Percentiles rank a stretch among this genome's conserved stretches.
Evolutionary conservation across 1,140 invertebrate genomes (phyloP).

Genomic region (Dysdera silvatica): DNA sequence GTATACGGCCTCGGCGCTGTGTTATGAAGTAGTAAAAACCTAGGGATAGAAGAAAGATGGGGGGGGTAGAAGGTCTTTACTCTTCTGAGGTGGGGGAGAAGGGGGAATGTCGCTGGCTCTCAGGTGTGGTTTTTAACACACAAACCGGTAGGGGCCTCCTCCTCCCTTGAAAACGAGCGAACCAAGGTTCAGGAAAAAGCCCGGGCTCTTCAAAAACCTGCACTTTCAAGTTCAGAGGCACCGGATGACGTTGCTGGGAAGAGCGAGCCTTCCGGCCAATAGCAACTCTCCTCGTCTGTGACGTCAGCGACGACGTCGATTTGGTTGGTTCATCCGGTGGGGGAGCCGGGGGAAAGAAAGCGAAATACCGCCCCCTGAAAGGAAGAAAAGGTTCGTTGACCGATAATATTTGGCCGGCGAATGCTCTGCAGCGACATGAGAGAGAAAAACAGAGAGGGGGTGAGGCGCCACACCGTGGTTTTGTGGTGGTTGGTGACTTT

Average conservation of each 20-base stretch:
- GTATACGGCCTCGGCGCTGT: constrained; percentile 15
- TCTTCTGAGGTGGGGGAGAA: constrained; percentile 13
- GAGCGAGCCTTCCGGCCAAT: constrained; percentile 17
- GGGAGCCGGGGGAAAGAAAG: too few relatives aligned
- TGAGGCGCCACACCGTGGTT: too few relatives aligned
- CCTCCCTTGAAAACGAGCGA: background rate
- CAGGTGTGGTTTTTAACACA: constrained; percentile 22
- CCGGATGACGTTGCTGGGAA: constrained; percentile 2
- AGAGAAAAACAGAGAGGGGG: too few relatives aligned
- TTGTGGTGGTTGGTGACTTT: too few relatives aligned
- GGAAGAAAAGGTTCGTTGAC: too few relatives aligned
- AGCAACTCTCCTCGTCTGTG: too few relatives aligned
- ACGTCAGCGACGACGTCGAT: too few relatives aligned
- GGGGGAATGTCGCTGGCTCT: background rate
- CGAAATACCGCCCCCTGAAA: too few relatives aligned
- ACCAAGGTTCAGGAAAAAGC: background rate
- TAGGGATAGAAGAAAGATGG: constrained; percentile 24
- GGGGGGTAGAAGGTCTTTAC: constrained; percentile 21
- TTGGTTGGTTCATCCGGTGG: too few relatives aligned
- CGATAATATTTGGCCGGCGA: too few relatives aligned
- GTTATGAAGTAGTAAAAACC: constrained; percentile 2
- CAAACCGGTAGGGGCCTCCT: background rate
- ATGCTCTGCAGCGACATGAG: too few relatives aligned
- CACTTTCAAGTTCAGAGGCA: too few relatives aligned
- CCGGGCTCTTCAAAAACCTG: constrained; percentile 8